phyloP scores from a whole-genome alignment of 2,113 vertebrate species.

The Pteruthius melanotis region DNA sequence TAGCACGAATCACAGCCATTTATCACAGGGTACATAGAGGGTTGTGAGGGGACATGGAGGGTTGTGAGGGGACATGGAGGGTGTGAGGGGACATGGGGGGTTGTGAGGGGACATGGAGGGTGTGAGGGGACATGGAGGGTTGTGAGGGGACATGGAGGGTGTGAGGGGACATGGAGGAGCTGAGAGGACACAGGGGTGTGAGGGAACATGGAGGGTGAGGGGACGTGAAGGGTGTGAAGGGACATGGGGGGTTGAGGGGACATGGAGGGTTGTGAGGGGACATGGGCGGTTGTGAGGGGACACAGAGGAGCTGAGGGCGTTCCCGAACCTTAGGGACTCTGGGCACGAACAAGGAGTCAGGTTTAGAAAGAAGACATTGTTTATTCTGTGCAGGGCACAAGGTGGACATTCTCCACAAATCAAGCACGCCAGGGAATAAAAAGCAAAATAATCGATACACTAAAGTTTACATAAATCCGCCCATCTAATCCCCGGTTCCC shows the following conservation, averaged over 20 bases:
- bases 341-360: background rate
- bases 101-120: no score
- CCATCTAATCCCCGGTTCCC: background rate
- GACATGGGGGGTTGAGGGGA: background rate
- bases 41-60: background rate
- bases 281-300: no score
- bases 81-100: background rate
- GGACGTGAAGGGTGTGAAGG: background rate
- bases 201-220: background rate
- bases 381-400: fast-evolving
- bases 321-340: background rate
- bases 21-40: no score
- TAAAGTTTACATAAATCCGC: background rate
- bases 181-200: no score
- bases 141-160: background rate
- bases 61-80: no score
- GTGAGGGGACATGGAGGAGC: background rate
- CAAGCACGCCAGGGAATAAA: background rate
- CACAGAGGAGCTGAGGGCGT: background rate
- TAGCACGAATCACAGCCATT: no score
- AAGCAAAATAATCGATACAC: background rate
- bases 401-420: background rate
- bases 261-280: background rate
- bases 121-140: no score
- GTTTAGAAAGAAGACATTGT: background rate